Evolutionary conservation across 1,140 invertebrate species (phyloP).

Genomic region (Anadara kagoshimensis): DNA sequence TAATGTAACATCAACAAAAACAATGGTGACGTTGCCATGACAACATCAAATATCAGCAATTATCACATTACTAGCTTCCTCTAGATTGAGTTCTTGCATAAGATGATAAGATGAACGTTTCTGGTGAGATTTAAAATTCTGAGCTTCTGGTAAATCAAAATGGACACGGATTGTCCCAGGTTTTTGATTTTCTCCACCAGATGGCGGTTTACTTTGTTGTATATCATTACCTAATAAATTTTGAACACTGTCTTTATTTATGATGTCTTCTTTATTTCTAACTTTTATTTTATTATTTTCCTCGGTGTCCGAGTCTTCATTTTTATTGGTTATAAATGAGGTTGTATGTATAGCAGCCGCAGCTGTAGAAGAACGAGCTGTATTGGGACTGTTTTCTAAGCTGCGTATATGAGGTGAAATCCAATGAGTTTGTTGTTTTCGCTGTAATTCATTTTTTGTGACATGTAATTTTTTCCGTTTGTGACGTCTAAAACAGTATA

Average conservation of each 20-base stretch:
- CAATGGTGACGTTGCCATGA: no score
- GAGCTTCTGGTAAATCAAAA: slow-evolving; percentile 16
- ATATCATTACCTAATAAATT: background rate
- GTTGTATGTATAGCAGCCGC: slow-evolving; percentile 18
- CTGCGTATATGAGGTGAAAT: slow-evolving; percentile 39
- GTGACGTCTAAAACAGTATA: slow-evolving; percentile 32
- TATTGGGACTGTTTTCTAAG: slow-evolving; percentile 31
- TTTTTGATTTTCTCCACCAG: slow-evolving; percentile 21
- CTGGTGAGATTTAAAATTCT: slow-evolving; percentile 34
- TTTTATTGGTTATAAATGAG: slow-evolving; percentile 30
- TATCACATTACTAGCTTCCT: background rate
- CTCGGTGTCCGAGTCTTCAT: slow-evolving; percentile 9
- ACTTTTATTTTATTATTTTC: slow-evolving; percentile 7
- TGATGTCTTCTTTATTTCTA: background rate
- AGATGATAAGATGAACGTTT: slow-evolving; percentile 43
- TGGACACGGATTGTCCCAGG: slow-evolving; percentile 24
- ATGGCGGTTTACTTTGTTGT: background rate
- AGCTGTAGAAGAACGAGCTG: slow-evolving; percentile 14
- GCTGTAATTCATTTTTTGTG: slow-evolving; percentile 27
- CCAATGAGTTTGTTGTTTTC: slow-evolving; percentile 39
- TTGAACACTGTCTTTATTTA: slow-evolving; percentile 9
- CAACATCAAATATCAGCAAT: no score
- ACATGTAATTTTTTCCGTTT: slow-evolving; percentile 27
- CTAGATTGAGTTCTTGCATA: slow-evolving; percentile 40
- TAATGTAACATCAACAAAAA: no score